Conservation (phyloP, 2,888 invertebrate species). For the Eristalis arbustorum region DNA sequence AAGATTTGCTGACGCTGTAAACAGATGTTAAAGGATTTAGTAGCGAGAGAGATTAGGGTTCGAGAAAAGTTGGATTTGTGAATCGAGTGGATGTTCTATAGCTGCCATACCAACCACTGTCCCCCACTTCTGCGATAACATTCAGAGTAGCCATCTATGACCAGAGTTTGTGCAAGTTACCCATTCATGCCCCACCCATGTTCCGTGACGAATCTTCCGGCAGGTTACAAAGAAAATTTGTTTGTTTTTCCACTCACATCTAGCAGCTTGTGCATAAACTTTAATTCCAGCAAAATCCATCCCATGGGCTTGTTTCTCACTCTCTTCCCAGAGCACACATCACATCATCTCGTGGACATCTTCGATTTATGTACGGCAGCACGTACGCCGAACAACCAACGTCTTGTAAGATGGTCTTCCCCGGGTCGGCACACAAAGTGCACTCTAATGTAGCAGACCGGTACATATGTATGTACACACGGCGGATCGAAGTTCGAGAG, state of each 20-base stretch:
- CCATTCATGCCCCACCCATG: too few relatives aligned
- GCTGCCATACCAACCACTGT: too few relatives aligned
- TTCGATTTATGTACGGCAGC: neutral
- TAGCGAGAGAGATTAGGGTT: too few relatives aligned
- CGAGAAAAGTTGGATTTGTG: too few relatives aligned
- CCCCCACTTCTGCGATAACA: too few relatives aligned
- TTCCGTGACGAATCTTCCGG: neutral
- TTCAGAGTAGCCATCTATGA: too few relatives aligned
- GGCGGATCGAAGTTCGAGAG: neutral
- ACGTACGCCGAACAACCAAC: neutral
- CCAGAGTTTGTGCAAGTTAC: too few relatives aligned
- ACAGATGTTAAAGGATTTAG: too few relatives aligned
- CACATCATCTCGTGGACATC: neutral
- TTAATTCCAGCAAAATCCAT: neutral
- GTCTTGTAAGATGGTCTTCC: too few relatives aligned
- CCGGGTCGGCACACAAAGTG: constrained; percentile 6
- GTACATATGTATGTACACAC: constrained; percentile 6
- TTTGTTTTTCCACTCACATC: neutral
- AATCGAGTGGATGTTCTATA: too few relatives aligned
- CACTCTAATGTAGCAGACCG: constrained; percentile 49
- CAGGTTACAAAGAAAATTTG: neutral
- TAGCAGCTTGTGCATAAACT: neutral
- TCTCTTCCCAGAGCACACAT: neutral
- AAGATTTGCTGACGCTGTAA: too few relatives aligned
- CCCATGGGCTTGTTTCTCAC: neutral